Conservation (phyloP, 1,140 invertebrate species). For the Aculops lycopersici region DNA sequence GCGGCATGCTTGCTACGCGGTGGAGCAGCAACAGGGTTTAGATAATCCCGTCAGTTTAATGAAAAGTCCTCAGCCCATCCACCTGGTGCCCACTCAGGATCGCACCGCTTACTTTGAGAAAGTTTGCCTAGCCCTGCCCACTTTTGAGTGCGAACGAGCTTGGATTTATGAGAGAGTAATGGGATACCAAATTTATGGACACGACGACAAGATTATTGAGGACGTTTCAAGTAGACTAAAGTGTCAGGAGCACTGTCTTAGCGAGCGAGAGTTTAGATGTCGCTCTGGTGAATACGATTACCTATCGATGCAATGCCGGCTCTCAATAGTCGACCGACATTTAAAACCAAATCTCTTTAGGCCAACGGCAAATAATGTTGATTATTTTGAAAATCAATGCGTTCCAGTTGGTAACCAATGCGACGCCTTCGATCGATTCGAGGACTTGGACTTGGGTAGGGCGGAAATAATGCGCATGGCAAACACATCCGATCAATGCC, state of each 20-base stretch:
- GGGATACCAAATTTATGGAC: conserved; percentile 17
- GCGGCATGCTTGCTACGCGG: conserved; percentile 8
- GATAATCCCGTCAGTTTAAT: conserved; percentile 1
- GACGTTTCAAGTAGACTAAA: conserved; percentile 15
- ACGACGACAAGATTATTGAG: conserved; percentile 14
- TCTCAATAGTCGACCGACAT: conserved; percentile 17
- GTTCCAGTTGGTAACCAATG: conserved; percentile 1
- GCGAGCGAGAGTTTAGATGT: conserved; percentile 20
- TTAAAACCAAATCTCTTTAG: conserved; percentile 16
- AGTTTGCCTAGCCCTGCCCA: conserved; percentile 6
- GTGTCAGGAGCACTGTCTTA: conserved; percentile 21
- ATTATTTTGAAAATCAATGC: conserved; percentile 23
- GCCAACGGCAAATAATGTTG: conserved; percentile 15
- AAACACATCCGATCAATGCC: conserved; percentile 9
- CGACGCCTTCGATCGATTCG: conserved; percentile 2
- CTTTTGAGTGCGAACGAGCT: conserved; percentile 10
- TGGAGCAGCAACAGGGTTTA: conserved; percentile 3
- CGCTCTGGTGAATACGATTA: conserved; percentile 18
- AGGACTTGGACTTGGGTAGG: conserved; percentile 11
- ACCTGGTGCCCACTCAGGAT: conserved; percentile 8
- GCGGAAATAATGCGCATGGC: conserved; percentile 10
- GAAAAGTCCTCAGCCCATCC: neutral
- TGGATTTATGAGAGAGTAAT: conserved; percentile 18
- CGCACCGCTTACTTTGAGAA: conserved; percentile 13
- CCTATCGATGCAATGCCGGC: conserved; percentile 16